A percentile compares a stretch with the other conserved stretches of the same genome.
These are phyloP conservation scores for Strigamia crassipes DNA, from an alignment of 2,888 invertebrate genomes.

Conservation along the genomic window DNA sequence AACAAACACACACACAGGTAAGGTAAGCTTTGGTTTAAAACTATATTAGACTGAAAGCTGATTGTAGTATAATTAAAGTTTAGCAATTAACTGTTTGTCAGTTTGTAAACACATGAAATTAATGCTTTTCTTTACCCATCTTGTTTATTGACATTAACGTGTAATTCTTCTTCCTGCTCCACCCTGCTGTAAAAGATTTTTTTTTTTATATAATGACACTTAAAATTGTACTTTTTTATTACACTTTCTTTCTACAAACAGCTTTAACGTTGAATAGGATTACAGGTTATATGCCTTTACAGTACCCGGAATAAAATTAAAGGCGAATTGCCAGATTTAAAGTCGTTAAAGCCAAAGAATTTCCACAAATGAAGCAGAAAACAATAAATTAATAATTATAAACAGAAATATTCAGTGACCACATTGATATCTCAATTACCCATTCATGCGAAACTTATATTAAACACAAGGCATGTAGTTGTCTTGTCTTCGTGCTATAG, in stretches of 20 bases:
- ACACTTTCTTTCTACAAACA: background rate
- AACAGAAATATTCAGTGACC: background rate
- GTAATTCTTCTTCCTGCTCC: conserved; percentile 32
- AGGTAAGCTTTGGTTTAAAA: background rate
- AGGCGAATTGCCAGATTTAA: background rate
- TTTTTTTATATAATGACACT: conserved; percentile 30
- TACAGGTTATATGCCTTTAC: background rate
- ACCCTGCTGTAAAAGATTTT: background rate
- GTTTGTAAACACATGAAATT: background rate
- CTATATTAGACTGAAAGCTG: background rate
- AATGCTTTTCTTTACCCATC: background rate
- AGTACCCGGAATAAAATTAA: background rate
- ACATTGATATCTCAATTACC: conserved; percentile 21
- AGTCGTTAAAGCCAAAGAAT: no score
- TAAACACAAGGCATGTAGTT: background rate
- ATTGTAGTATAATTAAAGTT: background rate
- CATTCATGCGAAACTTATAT: background rate
- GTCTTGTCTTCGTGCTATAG: conserved; percentile 1
- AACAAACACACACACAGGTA: background rate
- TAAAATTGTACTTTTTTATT: conserved; percentile 7
- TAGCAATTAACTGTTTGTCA: conserved; percentile 10
- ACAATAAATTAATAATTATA: background rate
- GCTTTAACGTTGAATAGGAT: background rate
- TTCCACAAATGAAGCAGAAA: background rate
- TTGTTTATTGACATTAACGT: conserved; percentile 4